phyloP scores from a whole-genome alignment of 2,113 vertebrate genomes.

The Brachyistius frenatus region DNA sequence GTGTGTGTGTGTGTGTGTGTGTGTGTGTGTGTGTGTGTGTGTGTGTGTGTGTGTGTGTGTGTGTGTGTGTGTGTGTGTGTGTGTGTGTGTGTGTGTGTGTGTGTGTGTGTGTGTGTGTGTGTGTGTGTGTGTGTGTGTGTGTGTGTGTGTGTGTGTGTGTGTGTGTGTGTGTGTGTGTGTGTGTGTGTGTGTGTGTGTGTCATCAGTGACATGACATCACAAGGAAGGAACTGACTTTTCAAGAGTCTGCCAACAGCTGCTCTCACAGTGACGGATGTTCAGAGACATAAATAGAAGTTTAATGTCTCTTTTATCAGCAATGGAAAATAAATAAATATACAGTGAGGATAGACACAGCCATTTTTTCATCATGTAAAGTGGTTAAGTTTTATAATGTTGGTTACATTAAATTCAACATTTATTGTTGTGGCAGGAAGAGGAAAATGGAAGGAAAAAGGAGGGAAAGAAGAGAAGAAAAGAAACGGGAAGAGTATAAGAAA shows the following conservation, averaged over 20 bases:
- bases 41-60: background rate
- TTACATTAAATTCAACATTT: background rate
- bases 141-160: background rate
- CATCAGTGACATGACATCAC: constrained; percentile 6
- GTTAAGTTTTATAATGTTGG: background rate
- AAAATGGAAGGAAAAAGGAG: background rate
- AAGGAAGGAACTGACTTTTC: constrained; percentile 13
- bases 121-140: constrained; percentile 71
- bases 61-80: no score
- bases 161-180: constrained; percentile 68
- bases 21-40: constrained; percentile 69
- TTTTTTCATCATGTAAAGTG: background rate
- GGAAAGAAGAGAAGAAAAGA: background rate
- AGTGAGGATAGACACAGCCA: background rate
- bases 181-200: no score
- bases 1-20: constrained; percentile 72
- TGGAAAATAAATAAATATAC: background rate
- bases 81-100: constrained; percentile 72
- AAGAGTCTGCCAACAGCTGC: constrained; percentile 15
- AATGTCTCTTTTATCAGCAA: background rate
- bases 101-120: constrained; percentile 69
- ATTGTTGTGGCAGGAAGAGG: background rate
- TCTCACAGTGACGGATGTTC: constrained; percentile 8
- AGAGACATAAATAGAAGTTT: background rate
- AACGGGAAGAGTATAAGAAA: background rate